phyloP scores from a whole-genome alignment of 2,888 invertebrate genomes.

The Cantharis rustica region DNA sequence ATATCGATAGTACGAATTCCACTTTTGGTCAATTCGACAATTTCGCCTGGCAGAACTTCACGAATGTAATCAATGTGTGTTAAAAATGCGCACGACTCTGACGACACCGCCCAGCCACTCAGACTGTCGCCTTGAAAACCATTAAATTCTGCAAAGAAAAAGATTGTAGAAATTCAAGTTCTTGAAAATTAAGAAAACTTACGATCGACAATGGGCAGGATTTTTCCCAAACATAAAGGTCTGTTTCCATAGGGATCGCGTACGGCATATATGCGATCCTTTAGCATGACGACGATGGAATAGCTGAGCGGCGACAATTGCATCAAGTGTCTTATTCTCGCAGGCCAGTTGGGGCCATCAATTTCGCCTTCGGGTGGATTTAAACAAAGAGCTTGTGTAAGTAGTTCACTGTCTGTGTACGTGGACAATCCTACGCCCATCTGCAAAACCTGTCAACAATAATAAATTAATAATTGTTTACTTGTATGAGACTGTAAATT shows the following conservation, averaged over 20 bases:
- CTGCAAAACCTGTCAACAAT: constrained; percentile 80
- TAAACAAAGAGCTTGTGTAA: constrained; percentile 93
- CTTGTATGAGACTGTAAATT: too few relatives aligned
- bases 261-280: constrained; percentile 92
- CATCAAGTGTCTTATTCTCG: constrained; percentile 91
- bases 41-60: constrained; percentile 95
- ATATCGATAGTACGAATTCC: constrained; percentile 87
- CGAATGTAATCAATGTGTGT: constrained; percentile 88
- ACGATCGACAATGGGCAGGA: constrained; percentile 64
- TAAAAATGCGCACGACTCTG: constrained; percentile 95
- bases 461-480: neutral
- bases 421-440: constrained; percentile 95
- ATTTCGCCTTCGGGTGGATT: constrained; percentile 87
- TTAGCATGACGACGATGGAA: constrained; percentile 91
- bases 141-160: constrained; percentile 27
- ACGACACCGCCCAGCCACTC: constrained; percentile 94
- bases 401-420: constrained; percentile 94
- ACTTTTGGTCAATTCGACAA: constrained; percentile 84
- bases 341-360: constrained; percentile 91
- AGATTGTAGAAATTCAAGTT: neutral
- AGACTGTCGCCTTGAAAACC: constrained; percentile 64
- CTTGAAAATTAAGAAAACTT: constrained; percentile 4
- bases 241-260: constrained; percentile 98
- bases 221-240: constrained; percentile 93
- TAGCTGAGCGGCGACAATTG: constrained; percentile 92